Base-by-base conservation (phyloP, 2,888 invertebrate species). In the Morpho helenor region DNA sequence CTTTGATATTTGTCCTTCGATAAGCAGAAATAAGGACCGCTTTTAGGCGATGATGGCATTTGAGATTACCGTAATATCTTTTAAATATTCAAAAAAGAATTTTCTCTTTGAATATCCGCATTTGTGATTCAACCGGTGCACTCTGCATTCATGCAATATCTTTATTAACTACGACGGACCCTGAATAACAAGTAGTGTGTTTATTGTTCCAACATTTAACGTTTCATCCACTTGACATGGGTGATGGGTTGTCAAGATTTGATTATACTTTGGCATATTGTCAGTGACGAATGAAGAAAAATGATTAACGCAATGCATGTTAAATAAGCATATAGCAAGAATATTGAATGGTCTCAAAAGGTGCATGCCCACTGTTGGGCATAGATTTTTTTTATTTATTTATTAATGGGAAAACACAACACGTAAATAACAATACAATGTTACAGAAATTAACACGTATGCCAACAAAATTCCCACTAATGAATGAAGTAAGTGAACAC, bases 61-160 rank as follows among this genome's bases (percentile, higher is more conserved):
- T 43, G 8, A 2, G 3, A 7, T 3, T 43, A 43, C 8, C 8
- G 8, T 9, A 43, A 7, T 43, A 43, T 9, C 8, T 43, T 9
- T 9, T 43, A 4, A 7, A 43, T 43, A 43, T 9, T 9, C 5
- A 43, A 43, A 9, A 51, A 51, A 50, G 40, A 56, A 44, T 56
- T 53, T 62, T 60, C 52, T 49, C 55, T 41, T 44, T 62, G 64
- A 63, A 63, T 58, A 63, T 61, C 46, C 51, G 49, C 57, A 50
- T 61, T 69, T 69, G 58, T 57, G 53, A 70, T 70, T 65, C 68
- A 59, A 60, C 58, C 62, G 49, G 31, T 49, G 59, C 62, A 64
- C 61, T 66, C 66, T 63, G 65, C 67, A 70, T 70, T 68, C 69
- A 69, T 66, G 71, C 67, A 68, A 72, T 71, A 73, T 70, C 68